Evolutionary conservation across 2,113 vertebrate species (phyloP).

Genomic region (Megatriorchis doriae): DNA sequence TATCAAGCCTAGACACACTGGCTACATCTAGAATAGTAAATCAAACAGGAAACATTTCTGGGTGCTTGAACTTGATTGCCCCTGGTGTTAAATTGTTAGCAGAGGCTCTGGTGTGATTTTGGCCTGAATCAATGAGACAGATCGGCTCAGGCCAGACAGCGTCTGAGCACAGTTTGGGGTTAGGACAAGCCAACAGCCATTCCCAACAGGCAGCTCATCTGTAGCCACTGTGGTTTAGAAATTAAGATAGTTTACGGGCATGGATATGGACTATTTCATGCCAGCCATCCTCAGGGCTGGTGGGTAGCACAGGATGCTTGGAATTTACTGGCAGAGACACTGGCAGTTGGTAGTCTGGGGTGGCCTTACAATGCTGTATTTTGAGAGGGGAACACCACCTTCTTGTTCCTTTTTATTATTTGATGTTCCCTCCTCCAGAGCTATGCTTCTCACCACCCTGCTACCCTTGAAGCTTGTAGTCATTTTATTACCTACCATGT

Average conservation of each 20-base stretch:
- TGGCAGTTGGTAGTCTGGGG: background rate
- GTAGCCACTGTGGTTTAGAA: background rate
- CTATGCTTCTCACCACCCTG: accelerated
- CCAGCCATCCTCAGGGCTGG: background rate
- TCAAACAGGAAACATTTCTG: background rate
- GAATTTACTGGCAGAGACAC: background rate
- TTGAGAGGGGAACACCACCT: background rate
- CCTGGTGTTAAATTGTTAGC: background rate
- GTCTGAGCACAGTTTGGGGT: background rate
- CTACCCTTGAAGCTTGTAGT: background rate
- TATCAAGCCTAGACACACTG: background rate
- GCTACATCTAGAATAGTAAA: conserved; percentile 12
- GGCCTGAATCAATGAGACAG: background rate
- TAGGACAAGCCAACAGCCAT: background rate
- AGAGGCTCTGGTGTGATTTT: background rate
- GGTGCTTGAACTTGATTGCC: background rate
- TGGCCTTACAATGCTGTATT: background rate
- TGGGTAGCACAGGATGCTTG: background rate
- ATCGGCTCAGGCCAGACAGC: background rate
- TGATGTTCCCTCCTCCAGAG: background rate
- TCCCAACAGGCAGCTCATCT: background rate
- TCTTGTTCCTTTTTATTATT: background rate
- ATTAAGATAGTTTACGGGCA: background rate
- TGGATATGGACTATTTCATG: accelerated
- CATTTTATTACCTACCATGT: background rate